Percentiles rank a stretch among this genome's conserved stretches.
Conservation (phyloP, 2,888 invertebrate genomes). For the Lumbricus terrestris region DNA sequence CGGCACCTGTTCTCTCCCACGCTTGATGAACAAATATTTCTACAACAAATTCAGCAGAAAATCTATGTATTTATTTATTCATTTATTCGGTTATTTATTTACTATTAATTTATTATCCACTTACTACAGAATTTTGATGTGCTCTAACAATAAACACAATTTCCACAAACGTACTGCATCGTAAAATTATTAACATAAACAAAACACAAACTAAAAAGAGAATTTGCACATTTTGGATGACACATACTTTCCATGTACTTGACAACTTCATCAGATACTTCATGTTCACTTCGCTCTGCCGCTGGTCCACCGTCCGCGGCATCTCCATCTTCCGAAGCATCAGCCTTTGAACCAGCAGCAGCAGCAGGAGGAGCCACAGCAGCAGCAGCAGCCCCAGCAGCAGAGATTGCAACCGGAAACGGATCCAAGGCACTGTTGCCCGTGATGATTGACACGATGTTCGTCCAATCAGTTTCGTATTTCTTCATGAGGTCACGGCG, state of each 20-base stretch:
- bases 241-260: constrained; percentile 48
- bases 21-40: constrained; percentile 38
- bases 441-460: constrained; percentile 47
- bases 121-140: not conserved
- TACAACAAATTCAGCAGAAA: not conserved
- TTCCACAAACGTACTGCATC: no score
- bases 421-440: constrained; percentile 48
- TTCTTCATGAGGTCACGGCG: constrained; percentile 48
- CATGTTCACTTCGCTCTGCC: constrained; percentile 38
- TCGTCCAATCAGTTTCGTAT: constrained; percentile 49
- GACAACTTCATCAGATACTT: constrained; percentile 45
- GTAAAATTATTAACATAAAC: not conserved
- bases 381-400: not conserved
- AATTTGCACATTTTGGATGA: not conserved
- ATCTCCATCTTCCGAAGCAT: not conserved
- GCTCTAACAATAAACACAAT: no score
- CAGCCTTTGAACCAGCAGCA: not conserved
- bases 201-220: not conserved
- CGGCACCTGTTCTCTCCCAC: constrained; percentile 53
- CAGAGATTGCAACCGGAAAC: constrained; percentile 44
- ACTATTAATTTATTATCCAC: not conserved
- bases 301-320: constrained; percentile 13
- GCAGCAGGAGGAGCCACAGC: no score
- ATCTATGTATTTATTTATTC: not conserved
- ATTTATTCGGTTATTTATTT: not conserved